These are phyloP conservation scores for Plebejus argus DNA, from an alignment of 2,888 invertebrate genomes.

Conservation along the genomic window DNA sequence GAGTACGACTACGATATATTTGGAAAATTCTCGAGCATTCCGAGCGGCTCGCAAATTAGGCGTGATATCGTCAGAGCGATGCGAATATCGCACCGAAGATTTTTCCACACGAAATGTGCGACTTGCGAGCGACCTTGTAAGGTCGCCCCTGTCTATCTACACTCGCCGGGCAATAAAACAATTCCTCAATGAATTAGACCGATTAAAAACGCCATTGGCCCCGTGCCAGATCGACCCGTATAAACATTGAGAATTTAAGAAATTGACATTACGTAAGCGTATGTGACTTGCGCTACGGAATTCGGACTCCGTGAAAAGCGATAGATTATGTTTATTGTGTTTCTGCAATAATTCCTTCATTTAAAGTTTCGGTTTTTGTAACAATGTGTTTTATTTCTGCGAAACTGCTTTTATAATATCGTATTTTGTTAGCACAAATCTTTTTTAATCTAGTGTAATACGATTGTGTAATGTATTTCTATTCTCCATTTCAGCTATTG, in stretches of 20 bases:
- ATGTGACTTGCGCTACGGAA: constrained; percentile 28
- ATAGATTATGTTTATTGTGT: background rate
- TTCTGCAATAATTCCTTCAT: background rate
- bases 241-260: constrained; percentile 76
- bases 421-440: background rate
- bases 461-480: background rate
- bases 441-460: background rate
- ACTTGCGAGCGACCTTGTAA: constrained; percentile 64
- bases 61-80: background rate
- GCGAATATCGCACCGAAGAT: constrained; percentile 27
- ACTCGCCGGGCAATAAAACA: constrained; percentile 67
- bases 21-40: constrained; percentile 18
- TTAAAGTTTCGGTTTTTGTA: background rate
- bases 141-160: constrained; percentile 68
- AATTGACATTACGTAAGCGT: constrained; percentile 68
- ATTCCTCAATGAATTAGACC: constrained; percentile 75
- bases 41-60: background rate
- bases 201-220: constrained; percentile 77
- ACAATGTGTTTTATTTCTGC: background rate
- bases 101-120: constrained; percentile 50
- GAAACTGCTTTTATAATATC: background rate
- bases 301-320: background rate
- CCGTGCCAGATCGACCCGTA: constrained; percentile 67
- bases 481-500: background rate
- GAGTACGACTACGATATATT: background rate